A percentile compares a stretch with the other conserved stretches of the same genome.
Evolutionary conservation across 2,113 vertebrate genomes (phyloP).

Genomic region (Nesoenas mayeri): DNA sequence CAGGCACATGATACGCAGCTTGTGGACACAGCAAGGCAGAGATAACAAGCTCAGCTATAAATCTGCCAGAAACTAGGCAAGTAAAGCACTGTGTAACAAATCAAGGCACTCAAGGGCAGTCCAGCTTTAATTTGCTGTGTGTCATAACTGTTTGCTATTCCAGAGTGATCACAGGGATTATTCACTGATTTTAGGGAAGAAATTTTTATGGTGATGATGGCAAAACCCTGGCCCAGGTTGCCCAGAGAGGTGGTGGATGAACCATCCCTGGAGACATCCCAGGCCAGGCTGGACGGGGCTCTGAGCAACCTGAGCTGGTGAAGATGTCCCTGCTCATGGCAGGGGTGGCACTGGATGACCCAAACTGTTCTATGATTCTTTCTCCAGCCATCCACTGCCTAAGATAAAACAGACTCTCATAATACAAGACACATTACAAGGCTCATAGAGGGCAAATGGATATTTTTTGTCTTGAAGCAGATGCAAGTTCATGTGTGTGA

Average conservation of each 20-base stretch:
- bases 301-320: too few relatives aligned
- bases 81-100: not conserved
- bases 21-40: not conserved
- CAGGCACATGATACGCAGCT: not conserved
- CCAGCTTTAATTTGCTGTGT: accelerated
- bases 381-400: not conserved
- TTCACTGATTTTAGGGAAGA: not conserved
- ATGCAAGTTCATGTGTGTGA: not conserved
- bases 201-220: not conserved
- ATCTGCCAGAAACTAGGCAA: not conserved
- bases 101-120: not conserved
- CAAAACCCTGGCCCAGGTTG: not conserved
- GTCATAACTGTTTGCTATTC: not conserved
- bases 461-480: not conserved
- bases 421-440: accelerated
- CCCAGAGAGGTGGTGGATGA: not conserved
- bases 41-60: not conserved
- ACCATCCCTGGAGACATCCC: too few relatives aligned
- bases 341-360: too few relatives aligned
- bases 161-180: not conserved
- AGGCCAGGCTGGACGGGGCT: too few relatives aligned
- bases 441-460: not conserved
- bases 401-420: not conserved
- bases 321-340: too few relatives aligned
- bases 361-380: not conserved